A percentile compares a stretch with the other conserved stretches of the same genome.
Evolutionary conservation across 2,797 vertebrate species (phyloP).

Genomic region (Halcyon smyrnensis): DNA sequence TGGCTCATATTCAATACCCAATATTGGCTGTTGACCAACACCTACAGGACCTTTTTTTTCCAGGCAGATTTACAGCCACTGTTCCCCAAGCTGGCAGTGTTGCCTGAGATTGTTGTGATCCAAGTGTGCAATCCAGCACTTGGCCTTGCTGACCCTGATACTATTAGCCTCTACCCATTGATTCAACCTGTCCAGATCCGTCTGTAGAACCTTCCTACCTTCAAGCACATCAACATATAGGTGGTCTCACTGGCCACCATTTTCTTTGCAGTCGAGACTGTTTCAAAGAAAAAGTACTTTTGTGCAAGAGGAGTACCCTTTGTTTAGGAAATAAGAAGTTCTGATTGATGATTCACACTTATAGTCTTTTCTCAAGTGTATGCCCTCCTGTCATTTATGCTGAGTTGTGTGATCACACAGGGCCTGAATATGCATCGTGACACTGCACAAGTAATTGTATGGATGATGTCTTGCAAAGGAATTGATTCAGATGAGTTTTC

Average conservation of each 20-base stretch:
- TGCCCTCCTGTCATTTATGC: neutral
- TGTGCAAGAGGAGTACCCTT: neutral
- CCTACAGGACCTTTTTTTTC: too few species aligned
- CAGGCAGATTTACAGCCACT: neutral
- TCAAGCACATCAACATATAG: neutral
- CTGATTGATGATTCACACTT: neutral
- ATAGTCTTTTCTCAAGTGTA: neutral
- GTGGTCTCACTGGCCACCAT: neutral
- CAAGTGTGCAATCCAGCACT: too few species aligned
- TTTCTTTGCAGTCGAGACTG: fast-evolving
- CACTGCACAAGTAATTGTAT: neutral
- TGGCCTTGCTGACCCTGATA: neutral
- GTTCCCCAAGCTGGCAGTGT: neutral
- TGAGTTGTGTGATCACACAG: neutral
- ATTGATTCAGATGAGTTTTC: neutral
- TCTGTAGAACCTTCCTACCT: neutral
- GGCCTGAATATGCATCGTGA: neutral
- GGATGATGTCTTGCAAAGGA: neutral
- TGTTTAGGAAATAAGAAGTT: neutral
- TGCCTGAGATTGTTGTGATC: neutral
- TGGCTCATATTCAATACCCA: neutral
- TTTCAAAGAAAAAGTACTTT: neutral
- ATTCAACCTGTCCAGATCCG: neutral
- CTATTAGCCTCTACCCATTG: neutral
- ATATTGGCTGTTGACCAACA: neutral